phyloP scores from a whole-genome alignment of 1,140 invertebrate genomes.

The Aphis craccivora region DNA sequence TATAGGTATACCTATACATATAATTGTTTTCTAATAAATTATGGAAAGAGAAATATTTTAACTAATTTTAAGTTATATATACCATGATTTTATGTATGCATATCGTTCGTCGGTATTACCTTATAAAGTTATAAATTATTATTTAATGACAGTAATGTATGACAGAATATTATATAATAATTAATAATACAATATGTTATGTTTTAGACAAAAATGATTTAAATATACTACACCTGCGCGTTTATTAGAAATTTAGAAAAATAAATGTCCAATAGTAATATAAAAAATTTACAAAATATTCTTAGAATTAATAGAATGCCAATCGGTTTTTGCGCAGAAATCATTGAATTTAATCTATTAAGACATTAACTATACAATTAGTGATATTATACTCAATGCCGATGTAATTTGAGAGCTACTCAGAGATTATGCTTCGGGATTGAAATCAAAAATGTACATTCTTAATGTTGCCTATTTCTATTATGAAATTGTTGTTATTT shows the following conservation, averaged over 20 bases:
- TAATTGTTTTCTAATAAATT: too few relatives aligned
- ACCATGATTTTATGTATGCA: not conserved
- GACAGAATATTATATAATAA: not conserved
- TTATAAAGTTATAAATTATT: not conserved
- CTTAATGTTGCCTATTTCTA: not conserved
- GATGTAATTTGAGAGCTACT: too few relatives aligned
- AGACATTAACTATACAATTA: too few relatives aligned
- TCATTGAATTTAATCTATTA: not conserved
- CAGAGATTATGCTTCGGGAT: not conserved
- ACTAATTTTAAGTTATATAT: not conserved
- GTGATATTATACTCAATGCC: too few relatives aligned
- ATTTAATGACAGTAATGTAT: not conserved
- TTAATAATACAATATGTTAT: not conserved
- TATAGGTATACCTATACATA: too few relatives aligned
- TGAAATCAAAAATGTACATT: not conserved
- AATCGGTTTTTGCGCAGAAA: not conserved
- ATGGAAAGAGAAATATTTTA: too few relatives aligned
- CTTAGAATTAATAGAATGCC: not conserved
- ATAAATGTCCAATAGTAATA: not conserved
- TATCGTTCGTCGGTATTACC: not conserved
- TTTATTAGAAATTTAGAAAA: not conserved
- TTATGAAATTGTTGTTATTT: not conserved
- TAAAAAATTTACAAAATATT: not conserved
- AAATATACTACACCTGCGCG: not conserved
- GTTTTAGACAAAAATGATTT: not conserved